A percentile compares a stretch with the other conserved stretches of the same genome.
Evolutionary conservation across 2,113 vertebrate genomes (phyloP).

Genomic region (Scomber japonicus): DNA sequence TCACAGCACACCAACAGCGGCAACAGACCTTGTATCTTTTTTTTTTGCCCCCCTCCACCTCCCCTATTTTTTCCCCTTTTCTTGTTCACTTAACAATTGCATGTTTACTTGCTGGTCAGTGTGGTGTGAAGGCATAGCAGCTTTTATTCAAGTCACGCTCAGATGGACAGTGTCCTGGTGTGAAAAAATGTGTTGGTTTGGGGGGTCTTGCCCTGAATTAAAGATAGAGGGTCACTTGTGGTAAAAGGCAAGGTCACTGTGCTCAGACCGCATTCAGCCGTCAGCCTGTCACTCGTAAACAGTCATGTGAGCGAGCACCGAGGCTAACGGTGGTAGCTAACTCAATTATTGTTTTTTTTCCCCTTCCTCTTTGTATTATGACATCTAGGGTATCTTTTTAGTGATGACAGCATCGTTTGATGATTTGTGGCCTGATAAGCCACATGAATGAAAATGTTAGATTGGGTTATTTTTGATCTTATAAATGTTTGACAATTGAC

Average conservation of each 20-base stretch:
- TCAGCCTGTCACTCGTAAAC: slow-evolving; percentile 73
- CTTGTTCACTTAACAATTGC: slow-evolving; percentile 43
- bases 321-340: neutral
- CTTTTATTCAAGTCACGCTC: slow-evolving; percentile 60
- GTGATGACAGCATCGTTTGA: neutral
- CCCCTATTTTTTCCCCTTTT: neutral
- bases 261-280: slow-evolving; percentile 66
- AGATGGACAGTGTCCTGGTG: slow-evolving; percentile 54
- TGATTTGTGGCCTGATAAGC: neutral
- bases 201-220: slow-evolving; percentile 68
- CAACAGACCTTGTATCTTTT: slow-evolving; percentile 6
- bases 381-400: neutral
- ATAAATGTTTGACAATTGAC: neutral
- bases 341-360: neutral
- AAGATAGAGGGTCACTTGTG: slow-evolving; percentile 75
- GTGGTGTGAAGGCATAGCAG: slow-evolving; percentile 51
- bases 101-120: slow-evolving; percentile 52
- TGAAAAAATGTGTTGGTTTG: slow-evolving; percentile 65
- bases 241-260: slow-evolving; percentile 83
- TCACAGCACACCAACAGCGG: slow-evolving; percentile 13
- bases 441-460: neutral
- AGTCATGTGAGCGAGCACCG: slow-evolving; percentile 49
- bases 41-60: neutral
- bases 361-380: neutral
- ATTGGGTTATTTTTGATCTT: neutral